Evolutionary conservation across 2,797 vertebrate species (phyloP).

Genomic region (Tachyglossus aculeatus): DNA sequence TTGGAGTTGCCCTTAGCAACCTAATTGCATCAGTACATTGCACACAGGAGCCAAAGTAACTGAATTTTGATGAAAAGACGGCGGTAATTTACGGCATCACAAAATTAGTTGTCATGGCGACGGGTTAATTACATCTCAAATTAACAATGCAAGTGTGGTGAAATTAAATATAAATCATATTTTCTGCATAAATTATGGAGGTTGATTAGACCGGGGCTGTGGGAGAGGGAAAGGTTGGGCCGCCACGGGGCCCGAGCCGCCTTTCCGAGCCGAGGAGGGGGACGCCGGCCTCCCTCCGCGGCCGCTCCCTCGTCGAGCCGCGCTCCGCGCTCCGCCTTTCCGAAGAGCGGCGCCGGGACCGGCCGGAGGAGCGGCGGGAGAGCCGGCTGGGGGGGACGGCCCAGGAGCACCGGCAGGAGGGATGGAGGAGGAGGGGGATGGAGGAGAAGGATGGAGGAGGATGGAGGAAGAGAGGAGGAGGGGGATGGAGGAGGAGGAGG

Average conservation of each 20-base stretch:
- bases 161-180: conserved; percentile 99
- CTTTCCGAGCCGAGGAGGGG: conserved; percentile 75
- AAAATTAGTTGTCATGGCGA: conserved; percentile 99
- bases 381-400: no score
- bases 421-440: no score
- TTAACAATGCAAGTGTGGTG: conserved; percentile 99
- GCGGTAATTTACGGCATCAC: conserved; percentile 99
- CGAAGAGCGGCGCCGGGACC: no score
- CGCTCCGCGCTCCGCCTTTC: conserved; percentile 31
- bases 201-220: conserved; percentile 99
- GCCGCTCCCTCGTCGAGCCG: conserved; percentile 26
- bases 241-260: conserved; percentile 94
- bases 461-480: no score
- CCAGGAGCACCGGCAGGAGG: no score
- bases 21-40: conserved; percentile 99
- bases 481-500: no score
- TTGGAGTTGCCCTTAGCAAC: conserved; percentile 99
- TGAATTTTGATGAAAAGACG: conserved; percentile 99
- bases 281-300: conserved; percentile 49
- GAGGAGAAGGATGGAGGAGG: no score
- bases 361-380: no score
- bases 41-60: conserved; percentile 99
- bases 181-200: conserved; percentile 99
- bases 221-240: conserved; percentile 99
- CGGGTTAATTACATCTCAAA: conserved; percentile 99